A percentile compares a stretch with the other conserved stretches of the same genome.
Evolutionary conservation across 2,888 invertebrate genomes (phyloP).

Genomic region (Onthophagus sagittarius): DNA sequence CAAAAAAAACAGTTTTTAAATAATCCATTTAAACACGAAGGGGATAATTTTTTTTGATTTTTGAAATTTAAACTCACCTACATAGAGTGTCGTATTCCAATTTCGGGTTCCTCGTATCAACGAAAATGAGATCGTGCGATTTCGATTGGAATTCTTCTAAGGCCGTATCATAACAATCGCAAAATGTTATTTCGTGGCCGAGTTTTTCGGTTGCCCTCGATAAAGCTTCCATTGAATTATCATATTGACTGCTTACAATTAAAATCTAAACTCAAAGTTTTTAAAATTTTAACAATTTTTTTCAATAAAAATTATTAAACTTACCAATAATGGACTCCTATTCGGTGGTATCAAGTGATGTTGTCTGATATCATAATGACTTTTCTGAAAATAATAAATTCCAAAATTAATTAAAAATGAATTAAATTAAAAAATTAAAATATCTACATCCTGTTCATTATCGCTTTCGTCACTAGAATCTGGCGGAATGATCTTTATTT

Average conservation of each 20-base stretch:
- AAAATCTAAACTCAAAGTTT: constrained; percentile 55
- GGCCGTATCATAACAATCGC: constrained; percentile 55
- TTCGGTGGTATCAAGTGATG: constrained; percentile 48
- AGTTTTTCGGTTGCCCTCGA: constrained; percentile 59
- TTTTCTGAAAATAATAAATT: constrained; percentile 20
- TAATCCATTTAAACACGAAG: no score
- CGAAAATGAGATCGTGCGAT: constrained; percentile 60
- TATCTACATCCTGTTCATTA: not conserved
- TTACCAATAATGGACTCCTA: constrained; percentile 48
- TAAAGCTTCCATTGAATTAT: constrained; percentile 65
- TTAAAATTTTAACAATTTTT: not conserved
- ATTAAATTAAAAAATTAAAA: no score
- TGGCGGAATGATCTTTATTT: not conserved
- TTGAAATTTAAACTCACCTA: constrained; percentile 50
- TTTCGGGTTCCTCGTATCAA: constrained; percentile 61
- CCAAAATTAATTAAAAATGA: not conserved
- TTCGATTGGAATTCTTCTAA: constrained; percentile 56
- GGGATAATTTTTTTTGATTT: not conserved
- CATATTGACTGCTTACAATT: constrained; percentile 64
- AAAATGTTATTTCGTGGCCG: constrained; percentile 58
- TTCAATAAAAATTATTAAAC: constrained; percentile 21
- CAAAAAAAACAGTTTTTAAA: no score
- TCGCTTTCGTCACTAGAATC: not conserved
- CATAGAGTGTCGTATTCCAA: constrained; percentile 63
- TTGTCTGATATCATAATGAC: constrained; percentile 37